Evolutionary conservation across 2,797 vertebrate genomes (phyloP).

Genomic region (Artibeus jamaicensis): DNA sequence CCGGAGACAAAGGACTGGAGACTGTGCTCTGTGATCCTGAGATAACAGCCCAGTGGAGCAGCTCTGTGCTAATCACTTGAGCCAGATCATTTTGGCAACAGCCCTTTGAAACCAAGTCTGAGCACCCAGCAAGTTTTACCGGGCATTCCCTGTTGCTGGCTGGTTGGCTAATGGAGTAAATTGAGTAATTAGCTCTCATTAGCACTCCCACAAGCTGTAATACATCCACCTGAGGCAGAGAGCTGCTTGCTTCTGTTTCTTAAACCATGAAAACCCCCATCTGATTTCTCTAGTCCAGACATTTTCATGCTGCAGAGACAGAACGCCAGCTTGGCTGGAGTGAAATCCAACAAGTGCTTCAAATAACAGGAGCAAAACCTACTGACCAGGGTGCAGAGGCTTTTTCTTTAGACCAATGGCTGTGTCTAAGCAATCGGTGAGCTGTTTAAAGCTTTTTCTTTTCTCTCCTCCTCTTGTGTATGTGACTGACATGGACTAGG

Average conservation of each 20-base stretch:
- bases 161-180: slow-evolving; percentile 17
- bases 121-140: background rate
- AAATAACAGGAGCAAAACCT: background rate
- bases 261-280: background rate
- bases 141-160: slow-evolving; percentile 7
- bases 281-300: background rate
- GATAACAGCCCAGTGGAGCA: slow-evolving; percentile 2
- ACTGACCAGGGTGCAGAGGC: background rate
- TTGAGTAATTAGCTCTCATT: slow-evolving; percentile 49
- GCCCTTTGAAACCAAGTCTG: slow-evolving; percentile 23
- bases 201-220: background rate
- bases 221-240: background rate
- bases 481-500: background rate
- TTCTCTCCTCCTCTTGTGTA: background rate
- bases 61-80: background rate
- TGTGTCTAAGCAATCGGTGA: background rate
- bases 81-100: slow-evolving; percentile 10
- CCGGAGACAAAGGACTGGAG: background rate
- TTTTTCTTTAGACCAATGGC: background rate
- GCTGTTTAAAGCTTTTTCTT: background rate
- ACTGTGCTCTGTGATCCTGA: background rate
- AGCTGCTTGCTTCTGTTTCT: background rate
- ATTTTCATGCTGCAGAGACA: background rate
- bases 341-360: background rate
- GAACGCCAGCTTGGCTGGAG: background rate